These are phyloP conservation scores for Dipodomys stephensi DNA, from an alignment of 2,113 vertebrate species.

Conservation along the genomic window DNA sequence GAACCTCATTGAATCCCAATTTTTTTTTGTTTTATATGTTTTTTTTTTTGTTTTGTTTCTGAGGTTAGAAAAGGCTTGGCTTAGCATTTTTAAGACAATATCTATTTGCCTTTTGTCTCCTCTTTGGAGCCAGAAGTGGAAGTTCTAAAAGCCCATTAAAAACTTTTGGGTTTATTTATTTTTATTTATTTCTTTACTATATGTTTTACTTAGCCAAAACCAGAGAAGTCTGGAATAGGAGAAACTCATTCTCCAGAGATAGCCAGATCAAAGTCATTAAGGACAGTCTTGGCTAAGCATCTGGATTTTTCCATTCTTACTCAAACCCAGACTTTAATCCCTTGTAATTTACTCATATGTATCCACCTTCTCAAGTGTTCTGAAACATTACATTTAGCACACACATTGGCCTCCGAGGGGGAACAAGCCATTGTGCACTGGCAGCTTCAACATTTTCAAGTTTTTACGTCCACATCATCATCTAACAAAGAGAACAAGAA, in stretches of 20 bases:
- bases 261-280: conserved; percentile 75
- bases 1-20: conserved; percentile 79
- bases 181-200: conserved; percentile 79
- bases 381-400: conserved; percentile 49
- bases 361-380: conserved; percentile 80
- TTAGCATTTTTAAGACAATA: conserved; percentile 81
- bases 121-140: conserved; percentile 73
- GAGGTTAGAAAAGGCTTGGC: conserved; percentile 76
- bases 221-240: conserved; percentile 73
- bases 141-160: conserved; percentile 80
- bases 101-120: conserved; percentile 81
- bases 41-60: not conserved
- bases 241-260: conserved; percentile 77
- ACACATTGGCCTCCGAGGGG: conserved; percentile 63
- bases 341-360: conserved; percentile 72
- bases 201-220: conserved; percentile 75
- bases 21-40: conserved; percentile 24
- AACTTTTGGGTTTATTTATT: conserved; percentile 73
- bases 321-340: conserved; percentile 75
- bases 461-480: conserved; percentile 29
- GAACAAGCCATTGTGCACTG: conserved; percentile 55
- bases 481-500: conserved; percentile 40
- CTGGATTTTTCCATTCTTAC: conserved; percentile 77
- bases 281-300: conserved; percentile 70
- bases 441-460: conserved; percentile 56